A percentile compares a stretch with the other conserved stretches of the same genome.
Evolutionary conservation across 2,797 vertebrate species (phyloP).

Genomic region (Potorous gilbertii): DNA sequence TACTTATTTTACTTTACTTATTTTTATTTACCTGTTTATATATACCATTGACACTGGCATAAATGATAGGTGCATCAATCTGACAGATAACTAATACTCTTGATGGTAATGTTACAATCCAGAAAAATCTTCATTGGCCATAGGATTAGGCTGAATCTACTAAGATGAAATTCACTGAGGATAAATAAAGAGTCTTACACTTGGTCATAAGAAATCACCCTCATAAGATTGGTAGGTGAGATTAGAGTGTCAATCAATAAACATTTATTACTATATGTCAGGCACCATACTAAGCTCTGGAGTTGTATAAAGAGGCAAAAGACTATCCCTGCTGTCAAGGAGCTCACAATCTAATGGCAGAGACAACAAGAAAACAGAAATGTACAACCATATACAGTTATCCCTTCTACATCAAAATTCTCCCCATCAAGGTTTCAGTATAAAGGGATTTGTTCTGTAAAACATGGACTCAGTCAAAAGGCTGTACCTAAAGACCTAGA

Average conservation of each 20-base stretch:
- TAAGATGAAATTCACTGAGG: not conserved
- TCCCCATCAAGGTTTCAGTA: not conserved
- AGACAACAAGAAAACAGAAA: not conserved
- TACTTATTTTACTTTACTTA: too few relatives aligned
- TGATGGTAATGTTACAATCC: too few relatives aligned
- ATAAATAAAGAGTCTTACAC: not conserved
- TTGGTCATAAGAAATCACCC: not conserved
- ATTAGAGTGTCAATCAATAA: not conserved
- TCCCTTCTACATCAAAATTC: not conserved
- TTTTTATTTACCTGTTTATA: not conserved
- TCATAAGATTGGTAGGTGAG: not conserved
- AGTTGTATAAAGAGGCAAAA: not conserved
- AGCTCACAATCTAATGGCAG: not conserved
- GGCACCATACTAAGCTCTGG: not conserved
- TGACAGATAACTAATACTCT: too few relatives aligned
- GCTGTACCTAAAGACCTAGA: too few relatives aligned
- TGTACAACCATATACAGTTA: not conserved
- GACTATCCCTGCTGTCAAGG: not conserved
- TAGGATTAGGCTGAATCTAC: not conserved
- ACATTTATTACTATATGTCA: not conserved
- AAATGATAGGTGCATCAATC: not conserved
- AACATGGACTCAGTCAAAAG: too few relatives aligned
- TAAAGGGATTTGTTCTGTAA: not conserved
- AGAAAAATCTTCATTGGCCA: too few relatives aligned
- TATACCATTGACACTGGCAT: not conserved